phyloP scores from a whole-genome alignment of 2,113 vertebrate species.

The Megalops atlanticus region DNA sequence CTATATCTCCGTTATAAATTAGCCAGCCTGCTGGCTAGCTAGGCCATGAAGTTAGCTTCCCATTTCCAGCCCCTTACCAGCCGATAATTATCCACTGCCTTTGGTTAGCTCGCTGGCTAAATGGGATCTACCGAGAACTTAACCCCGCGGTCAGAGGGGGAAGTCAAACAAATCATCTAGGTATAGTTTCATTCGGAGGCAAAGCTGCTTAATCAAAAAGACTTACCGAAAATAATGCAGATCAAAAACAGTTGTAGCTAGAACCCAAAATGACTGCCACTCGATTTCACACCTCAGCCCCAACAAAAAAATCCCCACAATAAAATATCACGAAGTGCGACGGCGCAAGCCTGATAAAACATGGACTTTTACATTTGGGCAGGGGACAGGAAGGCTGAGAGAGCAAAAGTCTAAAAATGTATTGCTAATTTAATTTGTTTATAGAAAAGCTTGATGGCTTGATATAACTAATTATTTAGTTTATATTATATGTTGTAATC shows the following conservation, averaged over 20 bases:
- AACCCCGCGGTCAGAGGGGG: too few relatives aligned
- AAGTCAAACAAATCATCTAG: too few relatives aligned
- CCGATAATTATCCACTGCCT: background rate
- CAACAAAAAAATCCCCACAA: constrained; percentile 48
- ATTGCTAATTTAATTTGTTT: too few relatives aligned
- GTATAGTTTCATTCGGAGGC: too few relatives aligned
- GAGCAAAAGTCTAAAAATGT: too few relatives aligned
- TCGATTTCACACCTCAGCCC: constrained; percentile 47
- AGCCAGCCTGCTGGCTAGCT: too few relatives aligned
- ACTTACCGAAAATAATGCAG: constrained; percentile 78
- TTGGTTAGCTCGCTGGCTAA: background rate
- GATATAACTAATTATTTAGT: background rate
- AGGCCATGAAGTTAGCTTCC: constrained; percentile 9
- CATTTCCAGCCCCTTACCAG: background rate
- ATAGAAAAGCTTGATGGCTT: too few relatives aligned
- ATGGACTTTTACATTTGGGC: background rate
- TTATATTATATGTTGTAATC: too few relatives aligned
- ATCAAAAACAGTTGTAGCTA: constrained; percentile 73
- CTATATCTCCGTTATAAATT: too few relatives aligned
- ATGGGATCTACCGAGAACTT: background rate
- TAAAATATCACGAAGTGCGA: constrained; percentile 12
- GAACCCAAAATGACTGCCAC: constrained; percentile 57
- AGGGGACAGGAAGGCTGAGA: too few relatives aligned
- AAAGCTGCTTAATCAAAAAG: background rate
- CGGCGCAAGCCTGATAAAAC: constrained; percentile 15